Conservation (phyloP, 1,140 invertebrate species). For the Lepidotrigona ventralis region DNA sequence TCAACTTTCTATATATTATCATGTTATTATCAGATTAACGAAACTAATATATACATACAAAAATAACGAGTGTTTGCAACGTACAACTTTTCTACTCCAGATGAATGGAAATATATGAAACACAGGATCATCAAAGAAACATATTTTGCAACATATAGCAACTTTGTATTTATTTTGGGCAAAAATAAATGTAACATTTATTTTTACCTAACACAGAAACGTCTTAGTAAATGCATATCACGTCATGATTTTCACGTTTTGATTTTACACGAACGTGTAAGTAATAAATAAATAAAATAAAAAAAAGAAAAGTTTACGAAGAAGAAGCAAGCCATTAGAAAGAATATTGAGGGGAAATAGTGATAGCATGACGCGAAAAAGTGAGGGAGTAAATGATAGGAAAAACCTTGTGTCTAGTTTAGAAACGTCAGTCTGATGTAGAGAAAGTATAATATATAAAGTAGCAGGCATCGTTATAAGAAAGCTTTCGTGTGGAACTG, state of each 20-base stretch:
- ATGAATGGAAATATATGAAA: background rate
- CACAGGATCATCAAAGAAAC: background rate
- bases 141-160: background rate
- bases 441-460: constrained; percentile 51
- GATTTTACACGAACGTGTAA: background rate
- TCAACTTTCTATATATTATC: too few species aligned
- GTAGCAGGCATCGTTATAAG: constrained; percentile 69
- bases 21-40: too few species aligned
- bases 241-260: background rate
- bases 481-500: constrained; percentile 52
- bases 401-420: background rate
- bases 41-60: too few species aligned
- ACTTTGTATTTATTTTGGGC: background rate
- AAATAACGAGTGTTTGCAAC: background rate
- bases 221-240: background rate
- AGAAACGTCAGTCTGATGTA: background rate
- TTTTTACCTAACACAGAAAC: background rate
- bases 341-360: background rate
- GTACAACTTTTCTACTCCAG: too few species aligned
- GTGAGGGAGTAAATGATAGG: background rate
- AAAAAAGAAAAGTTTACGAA: too few species aligned
- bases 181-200: background rate
- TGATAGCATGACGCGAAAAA: background rate
- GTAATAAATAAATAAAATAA: background rate
- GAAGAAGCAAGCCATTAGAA: constrained; percentile 2